Percentiles rank a stretch among this genome's conserved stretches.
Conservation (phyloP, 2,888 invertebrate species). For the Pristionchus mayeri region DNA sequence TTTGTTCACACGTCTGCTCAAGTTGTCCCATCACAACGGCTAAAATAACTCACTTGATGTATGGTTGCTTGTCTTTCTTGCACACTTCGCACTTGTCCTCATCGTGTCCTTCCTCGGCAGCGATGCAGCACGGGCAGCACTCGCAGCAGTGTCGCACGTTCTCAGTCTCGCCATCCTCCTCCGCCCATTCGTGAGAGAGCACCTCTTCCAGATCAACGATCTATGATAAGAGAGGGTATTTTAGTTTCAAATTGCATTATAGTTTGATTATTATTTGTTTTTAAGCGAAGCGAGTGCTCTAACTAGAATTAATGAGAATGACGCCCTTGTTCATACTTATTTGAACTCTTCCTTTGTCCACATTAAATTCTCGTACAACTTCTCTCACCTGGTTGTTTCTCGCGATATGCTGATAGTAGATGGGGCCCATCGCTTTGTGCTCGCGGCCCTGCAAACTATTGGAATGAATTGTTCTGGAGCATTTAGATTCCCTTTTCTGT, state of each 20-base stretch:
- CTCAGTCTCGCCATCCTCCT: not conserved
- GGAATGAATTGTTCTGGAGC: no score
- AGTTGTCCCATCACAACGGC: not conserved
- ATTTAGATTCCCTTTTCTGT: no score
- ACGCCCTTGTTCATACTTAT: no score
- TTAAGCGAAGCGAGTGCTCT: no score
- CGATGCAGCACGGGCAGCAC: not conserved
- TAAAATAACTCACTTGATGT: not conserved
- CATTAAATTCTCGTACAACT: no score
- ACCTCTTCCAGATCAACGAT: not conserved
- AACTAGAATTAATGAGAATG: no score
- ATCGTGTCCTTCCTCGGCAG: not conserved
- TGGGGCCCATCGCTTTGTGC: not conserved
- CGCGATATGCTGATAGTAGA: not conserved
- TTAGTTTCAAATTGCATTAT: no score
- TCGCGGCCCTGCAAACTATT: not conserved
- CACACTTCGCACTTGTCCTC: not conserved
- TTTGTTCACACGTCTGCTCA: not conserved
- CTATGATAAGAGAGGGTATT: not conserved
- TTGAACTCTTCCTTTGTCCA: no score
- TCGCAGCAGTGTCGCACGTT: not conserved
- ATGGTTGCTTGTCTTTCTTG: not conserved
- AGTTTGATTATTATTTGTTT: no score
- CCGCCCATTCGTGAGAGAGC: not conserved
- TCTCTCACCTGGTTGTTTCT: not conserved